Percentiles rank a stretch among this genome's conserved stretches.
Evolutionary conservation across 2,888 invertebrate genomes (phyloP).

Genomic region (Chironomus tentans): DNA sequence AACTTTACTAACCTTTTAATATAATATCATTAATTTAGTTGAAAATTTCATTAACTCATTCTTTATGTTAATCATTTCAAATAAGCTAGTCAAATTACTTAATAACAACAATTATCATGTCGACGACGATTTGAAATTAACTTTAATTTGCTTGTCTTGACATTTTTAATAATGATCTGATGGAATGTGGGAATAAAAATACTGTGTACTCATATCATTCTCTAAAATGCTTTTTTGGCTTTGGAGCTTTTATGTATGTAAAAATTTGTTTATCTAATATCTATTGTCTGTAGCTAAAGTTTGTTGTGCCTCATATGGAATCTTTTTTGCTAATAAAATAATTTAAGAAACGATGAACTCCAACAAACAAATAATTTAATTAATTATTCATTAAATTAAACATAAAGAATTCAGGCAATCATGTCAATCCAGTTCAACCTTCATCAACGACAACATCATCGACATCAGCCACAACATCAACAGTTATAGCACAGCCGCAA

Average conservation of each 20-base stretch:
- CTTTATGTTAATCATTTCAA: not conserved
- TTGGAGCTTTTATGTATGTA: not conserved
- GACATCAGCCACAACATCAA: not conserved
- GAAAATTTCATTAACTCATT: not conserved
- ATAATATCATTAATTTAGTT: not conserved
- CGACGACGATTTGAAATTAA: not conserved
- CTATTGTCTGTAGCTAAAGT: not conserved
- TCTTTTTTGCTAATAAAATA: not conserved
- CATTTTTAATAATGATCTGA: not conserved
- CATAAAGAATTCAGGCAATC: not conserved
- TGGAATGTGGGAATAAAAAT: not conserved
- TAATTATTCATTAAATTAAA: not conserved
- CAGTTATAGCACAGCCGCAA: conserved; percentile 30
- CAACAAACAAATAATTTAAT: not conserved
- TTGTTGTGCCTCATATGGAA: not conserved
- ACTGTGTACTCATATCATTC: not conserved
- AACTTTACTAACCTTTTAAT: not conserved
- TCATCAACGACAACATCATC: not conserved
- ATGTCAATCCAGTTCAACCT: not conserved
- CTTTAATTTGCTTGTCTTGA: not conserved
- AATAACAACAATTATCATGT: not conserved
- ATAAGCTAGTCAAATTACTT: not conserved
- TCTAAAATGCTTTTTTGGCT: not conserved
- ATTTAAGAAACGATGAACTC: not conserved
- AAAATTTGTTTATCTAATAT: not conserved